Conservation (phyloP, 2,797 vertebrate species). For the Pseudochirops cupreus region DNA sequence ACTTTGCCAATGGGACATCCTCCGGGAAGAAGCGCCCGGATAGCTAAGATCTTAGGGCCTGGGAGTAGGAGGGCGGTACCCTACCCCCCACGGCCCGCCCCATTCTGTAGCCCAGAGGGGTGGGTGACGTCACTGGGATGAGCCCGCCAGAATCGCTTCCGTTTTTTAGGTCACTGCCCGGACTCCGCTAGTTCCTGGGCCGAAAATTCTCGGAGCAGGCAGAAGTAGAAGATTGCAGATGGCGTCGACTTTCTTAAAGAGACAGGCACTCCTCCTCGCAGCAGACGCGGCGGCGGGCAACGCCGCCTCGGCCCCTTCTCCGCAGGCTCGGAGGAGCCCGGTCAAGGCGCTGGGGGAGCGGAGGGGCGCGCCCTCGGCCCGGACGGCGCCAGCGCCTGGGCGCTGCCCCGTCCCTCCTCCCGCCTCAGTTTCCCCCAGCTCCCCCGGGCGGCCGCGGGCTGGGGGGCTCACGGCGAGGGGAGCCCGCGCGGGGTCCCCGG, state of each 20-base stretch:
- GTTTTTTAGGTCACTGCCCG: constrained; percentile 72
- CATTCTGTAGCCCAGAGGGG: background rate
- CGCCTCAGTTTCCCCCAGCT: constrained; percentile 5
- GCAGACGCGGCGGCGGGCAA: background rate
- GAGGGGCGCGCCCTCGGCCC: background rate
- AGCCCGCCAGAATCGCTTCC: background rate
- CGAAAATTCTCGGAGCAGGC: constrained; percentile 48
- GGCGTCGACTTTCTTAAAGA: constrained; percentile 76
- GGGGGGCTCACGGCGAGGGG: no score
- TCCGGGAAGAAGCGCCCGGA: background rate
- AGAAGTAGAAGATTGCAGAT: constrained; percentile 57
- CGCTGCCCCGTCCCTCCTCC: background rate
- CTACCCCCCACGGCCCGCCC: background rate
- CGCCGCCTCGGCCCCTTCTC: background rate
- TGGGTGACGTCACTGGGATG: background rate
- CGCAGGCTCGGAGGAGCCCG: background rate
- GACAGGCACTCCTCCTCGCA: constrained; percentile 26
- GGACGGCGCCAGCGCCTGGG: background rate
- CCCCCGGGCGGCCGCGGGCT: background rate
- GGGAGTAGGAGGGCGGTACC: background rate
- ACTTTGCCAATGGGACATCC: constrained; percentile 13
- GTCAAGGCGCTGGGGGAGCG: background rate
- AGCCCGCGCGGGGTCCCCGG: constrained; percentile 39
- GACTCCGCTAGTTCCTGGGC: background rate
- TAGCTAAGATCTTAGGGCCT: background rate